Evolutionary conservation across 2,113 vertebrate species (phyloP), one percentile per base, ranked within the genome.

Genomic region (Plestiodon gilberti): DNA sequence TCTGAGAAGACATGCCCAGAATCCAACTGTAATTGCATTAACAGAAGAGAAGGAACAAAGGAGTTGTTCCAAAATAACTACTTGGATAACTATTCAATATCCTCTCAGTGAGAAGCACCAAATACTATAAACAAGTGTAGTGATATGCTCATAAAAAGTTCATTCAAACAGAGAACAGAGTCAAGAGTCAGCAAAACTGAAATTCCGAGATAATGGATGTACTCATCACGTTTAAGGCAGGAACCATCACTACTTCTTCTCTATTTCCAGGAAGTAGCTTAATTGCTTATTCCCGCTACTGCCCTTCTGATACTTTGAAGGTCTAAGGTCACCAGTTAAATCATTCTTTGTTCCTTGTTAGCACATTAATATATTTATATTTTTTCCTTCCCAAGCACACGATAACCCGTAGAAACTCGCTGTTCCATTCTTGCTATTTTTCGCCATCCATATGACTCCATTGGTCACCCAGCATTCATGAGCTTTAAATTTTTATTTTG

Each of bases 291-390:
- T 90, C n/a, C 61, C 7, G 5, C 64, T 25, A 64, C 71, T 78
- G 52, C 3, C 23, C 8, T 81, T 78, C 55, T 61, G 23, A 64
- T 59, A 22, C 10, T 86, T 22, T 48, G 73, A 23, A 65, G 6
- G 2, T 0, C 55, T 84, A 59, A 88, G 88, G 4, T 0, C 23
- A 55, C 76, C 1, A 6, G 30, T 0, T 2, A 40, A 0, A 84
- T 87, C 81, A 89, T 89, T 74, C 73, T 71, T 55, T 90, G 25
- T 74, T 8, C 52, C 79, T 57, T 89, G 40, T 28, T 70, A 59
- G 40, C 28, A 5, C 38, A 28, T 48, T 10, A 62, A 67, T 61
- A 61, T 0, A 0, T 1, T 0, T 62, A 59, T 82, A 4, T 25
- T 92, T 88, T 78, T 67, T n/a, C 0, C 62, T 73, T 88, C 3